A percentile compares a stretch with the other conserved stretches of the same genome.
phyloP scores from a whole-genome alignment of 1,140 invertebrate genomes.

The Drosophila parvula region DNA sequence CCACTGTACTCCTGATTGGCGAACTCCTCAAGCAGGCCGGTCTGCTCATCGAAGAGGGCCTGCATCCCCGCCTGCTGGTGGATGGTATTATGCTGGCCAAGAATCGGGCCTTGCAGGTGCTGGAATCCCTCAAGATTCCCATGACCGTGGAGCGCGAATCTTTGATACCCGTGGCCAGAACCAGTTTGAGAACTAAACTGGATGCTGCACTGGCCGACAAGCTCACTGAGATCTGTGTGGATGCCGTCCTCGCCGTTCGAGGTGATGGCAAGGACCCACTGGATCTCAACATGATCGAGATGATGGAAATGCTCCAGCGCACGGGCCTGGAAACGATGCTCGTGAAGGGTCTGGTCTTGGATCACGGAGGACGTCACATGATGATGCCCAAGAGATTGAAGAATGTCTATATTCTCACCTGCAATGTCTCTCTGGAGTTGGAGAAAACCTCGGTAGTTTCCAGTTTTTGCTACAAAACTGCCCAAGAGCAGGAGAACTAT shows the following conservation, averaged over 20 bases:
- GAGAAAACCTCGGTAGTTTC: constrained; percentile 99
- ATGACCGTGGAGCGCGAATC: constrained; percentile 89
- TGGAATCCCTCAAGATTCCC: constrained; percentile 92
- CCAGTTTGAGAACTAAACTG: constrained; percentile 97
- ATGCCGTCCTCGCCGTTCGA: constrained; percentile 93
- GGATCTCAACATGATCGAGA: constrained; percentile 98
- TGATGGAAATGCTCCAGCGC: constrained; percentile 99
- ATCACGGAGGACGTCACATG: constrained; percentile 98
- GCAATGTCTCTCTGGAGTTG: constrained; percentile 99
- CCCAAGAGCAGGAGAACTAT: constrained; percentile 97
- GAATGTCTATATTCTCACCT: constrained; percentile 98
- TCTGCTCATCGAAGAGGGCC: constrained; percentile 91
- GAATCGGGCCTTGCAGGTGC: constrained; percentile 92
- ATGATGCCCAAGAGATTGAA: constrained; percentile 99
- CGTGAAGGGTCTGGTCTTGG: constrained; percentile 95
- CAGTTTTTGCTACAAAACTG: constrained; percentile 99
- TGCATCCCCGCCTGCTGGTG: constrained; percentile 98
- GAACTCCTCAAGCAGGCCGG: constrained; percentile 99
- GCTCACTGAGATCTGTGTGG: constrained; percentile 95
- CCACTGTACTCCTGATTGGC: constrained; percentile 98
- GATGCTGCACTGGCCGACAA: constrained; percentile 94
- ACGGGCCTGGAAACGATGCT: constrained; percentile 96
- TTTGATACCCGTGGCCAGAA: constrained; percentile 90
- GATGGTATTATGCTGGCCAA: constrained; percentile 98
- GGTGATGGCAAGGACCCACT: constrained; percentile 87